Evolutionary conservation across 92 coral and sea anemone species (phyloP).

Genomic region (Scolanthus callimorphus): DNA sequence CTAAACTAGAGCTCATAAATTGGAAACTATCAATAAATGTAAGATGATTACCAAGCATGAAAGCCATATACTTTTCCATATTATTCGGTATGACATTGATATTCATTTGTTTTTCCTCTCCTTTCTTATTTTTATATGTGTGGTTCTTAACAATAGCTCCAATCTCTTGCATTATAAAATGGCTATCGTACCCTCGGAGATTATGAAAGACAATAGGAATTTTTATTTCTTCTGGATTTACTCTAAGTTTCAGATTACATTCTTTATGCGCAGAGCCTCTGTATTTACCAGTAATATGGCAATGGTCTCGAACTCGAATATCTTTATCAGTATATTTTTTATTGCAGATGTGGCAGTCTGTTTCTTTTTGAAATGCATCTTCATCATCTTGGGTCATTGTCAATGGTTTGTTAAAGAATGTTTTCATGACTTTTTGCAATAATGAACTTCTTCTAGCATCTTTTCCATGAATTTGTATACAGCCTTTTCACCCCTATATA

Average conservation of each 20-base stretch:
- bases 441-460: neutral
- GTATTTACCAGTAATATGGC: slow-evolving; percentile 18
- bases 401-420: neutral
- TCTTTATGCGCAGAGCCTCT: slow-evolving; percentile 16
- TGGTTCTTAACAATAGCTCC: too few species aligned
- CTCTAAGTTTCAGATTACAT: slow-evolving; percentile 11
- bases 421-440: neutral
- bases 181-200: slow-evolving; percentile 15
- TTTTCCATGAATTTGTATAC: neutral
- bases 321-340: neutral
- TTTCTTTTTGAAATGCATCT: neutral
- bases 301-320: too few species aligned
- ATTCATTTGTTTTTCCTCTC: too few species aligned
- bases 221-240: slow-evolving; percentile 5
- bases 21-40: too few species aligned
- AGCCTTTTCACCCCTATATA: slow-evolving; percentile 10
- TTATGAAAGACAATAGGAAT: slow-evolving; percentile 28
- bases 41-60: too few species aligned
- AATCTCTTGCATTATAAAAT: slow-evolving; percentile 11
- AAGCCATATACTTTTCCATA: too few species aligned
- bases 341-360: slow-evolving; percentile 2
- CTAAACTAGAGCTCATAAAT: too few species aligned
- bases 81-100: too few species aligned
- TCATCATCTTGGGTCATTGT: neutral
- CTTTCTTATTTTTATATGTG: too few species aligned